phyloP scores from a whole-genome alignment of 2,797 vertebrate species.

The Bradypodion ventrale region DNA sequence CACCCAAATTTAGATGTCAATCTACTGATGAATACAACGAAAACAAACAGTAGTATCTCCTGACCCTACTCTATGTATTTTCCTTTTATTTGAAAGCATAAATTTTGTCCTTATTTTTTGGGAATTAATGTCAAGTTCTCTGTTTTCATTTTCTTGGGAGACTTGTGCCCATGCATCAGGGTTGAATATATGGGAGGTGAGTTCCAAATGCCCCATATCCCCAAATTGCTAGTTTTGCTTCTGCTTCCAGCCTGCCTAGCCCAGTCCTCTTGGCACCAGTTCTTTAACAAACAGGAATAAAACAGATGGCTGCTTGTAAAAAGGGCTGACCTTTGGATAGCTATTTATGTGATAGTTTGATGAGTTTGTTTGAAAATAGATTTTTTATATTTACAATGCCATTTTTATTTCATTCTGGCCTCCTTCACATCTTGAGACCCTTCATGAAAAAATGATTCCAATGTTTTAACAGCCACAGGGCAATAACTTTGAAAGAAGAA shows the following conservation, averaged over 20 bases:
- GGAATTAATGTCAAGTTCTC: too few relatives aligned
- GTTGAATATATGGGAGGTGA: too few relatives aligned
- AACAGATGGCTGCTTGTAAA: neutral
- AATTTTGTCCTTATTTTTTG: too few relatives aligned
- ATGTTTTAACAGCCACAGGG: neutral
- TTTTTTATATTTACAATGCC: neutral
- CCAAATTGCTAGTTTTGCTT: too few relatives aligned
- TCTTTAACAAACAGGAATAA: neutral
- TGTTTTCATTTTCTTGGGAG: too few relatives aligned
- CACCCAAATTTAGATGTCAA: too few relatives aligned
- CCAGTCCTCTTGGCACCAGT: neutral
- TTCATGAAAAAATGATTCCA: neutral
- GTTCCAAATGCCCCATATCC: too few relatives aligned
- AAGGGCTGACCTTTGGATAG: neutral
- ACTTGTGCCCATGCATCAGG: too few relatives aligned
- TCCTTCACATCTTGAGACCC: neutral
- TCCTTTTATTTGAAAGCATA: too few relatives aligned
- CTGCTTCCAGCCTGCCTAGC: neutral
- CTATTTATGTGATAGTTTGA: neutral
- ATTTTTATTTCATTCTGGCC: neutral
- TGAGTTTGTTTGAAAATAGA: neutral
- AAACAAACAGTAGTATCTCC: too few relatives aligned
- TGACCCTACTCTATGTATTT: too few relatives aligned
- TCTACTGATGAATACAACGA: too few relatives aligned
- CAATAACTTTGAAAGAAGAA: neutral